phyloP scores from a whole-genome alignment of 2,797 vertebrate genomes.

The Poeciliopsis paucimaculata region DNA sequence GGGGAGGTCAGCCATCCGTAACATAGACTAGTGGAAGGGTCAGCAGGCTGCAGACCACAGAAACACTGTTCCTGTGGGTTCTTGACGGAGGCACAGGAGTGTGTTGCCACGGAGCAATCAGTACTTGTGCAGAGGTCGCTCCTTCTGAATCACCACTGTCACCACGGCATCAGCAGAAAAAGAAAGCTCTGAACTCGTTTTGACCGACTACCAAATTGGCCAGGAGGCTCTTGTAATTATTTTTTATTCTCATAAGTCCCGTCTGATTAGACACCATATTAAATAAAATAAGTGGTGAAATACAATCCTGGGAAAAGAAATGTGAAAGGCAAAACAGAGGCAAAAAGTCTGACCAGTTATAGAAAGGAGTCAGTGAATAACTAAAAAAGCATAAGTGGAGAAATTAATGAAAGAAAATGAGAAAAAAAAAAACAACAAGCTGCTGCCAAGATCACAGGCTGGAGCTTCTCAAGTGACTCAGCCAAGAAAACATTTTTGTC shows the following conservation, averaged over 20 bases:
- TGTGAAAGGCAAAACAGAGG: background rate
- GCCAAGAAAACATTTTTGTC: conserved; percentile 60
- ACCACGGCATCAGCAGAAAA: conserved; percentile 46
- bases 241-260: background rate
- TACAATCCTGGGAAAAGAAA: background rate
- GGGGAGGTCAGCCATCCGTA: conserved; percentile 36
- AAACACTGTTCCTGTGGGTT: background rate
- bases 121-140: conserved; percentile 36
- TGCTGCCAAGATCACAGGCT: conserved; percentile 27
- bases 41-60: conserved; percentile 32
- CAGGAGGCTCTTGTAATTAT: background rate
- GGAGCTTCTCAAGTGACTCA: conserved; percentile 48
- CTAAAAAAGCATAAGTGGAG: conserved; percentile 34
- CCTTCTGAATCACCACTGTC: conserved; percentile 22
- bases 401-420: conserved; percentile 10
- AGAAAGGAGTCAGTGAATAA: conserved; percentile 21
- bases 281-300: background rate
- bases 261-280: background rate
- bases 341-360: background rate
- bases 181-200: conserved; percentile 1
- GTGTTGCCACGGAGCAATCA: conserved; percentile 41
- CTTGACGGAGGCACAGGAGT: conserved; percentile 13
- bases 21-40: conserved; percentile 44
- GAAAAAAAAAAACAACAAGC: conserved; percentile 10
- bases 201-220: background rate